Percentiles rank a stretch among this genome's conserved stretches.
Evolutionary conservation across 2,113 vertebrate genomes (phyloP).

Genomic region (Geothlypis trichas): DNA sequence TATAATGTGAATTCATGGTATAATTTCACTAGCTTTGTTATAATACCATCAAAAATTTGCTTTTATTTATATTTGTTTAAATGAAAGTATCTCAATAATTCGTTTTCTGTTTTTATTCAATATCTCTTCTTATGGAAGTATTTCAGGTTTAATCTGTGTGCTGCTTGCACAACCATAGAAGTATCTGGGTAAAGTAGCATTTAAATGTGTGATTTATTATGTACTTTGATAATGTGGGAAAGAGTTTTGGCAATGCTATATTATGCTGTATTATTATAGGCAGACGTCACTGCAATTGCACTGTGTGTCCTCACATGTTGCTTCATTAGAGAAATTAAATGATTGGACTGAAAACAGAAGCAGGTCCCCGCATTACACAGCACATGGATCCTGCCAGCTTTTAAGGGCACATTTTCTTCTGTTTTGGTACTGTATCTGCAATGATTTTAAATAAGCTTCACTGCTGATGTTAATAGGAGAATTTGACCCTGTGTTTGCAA

Average conservation of each 20-base stretch:
- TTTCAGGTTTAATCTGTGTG: not conserved
- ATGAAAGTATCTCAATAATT: not conserved
- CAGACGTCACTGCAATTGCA: not conserved
- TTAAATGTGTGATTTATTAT: not conserved
- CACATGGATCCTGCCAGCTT: fast-evolving
- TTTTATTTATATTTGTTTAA: not conserved
- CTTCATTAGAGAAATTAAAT: not conserved
- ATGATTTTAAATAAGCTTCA: not conserved
- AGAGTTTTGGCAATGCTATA: not conserved
- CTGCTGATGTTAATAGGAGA: not conserved
- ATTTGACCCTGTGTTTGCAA: not conserved
- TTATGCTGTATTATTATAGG: not conserved
- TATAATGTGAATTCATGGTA: not conserved
- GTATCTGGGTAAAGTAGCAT: not conserved
- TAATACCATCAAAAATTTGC: not conserved
- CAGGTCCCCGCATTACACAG: not conserved
- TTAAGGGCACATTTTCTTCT: not conserved
- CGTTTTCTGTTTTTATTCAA: not conserved
- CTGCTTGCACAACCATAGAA: not conserved
- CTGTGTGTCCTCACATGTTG: not conserved
- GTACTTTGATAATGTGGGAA: not conserved
- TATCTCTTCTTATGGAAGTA: not conserved
- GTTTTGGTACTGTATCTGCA: not conserved
- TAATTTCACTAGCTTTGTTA: not conserved
- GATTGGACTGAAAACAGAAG: not conserved